Evolutionary conservation across 2,888 invertebrate species (phyloP), one percentile per base, ranked within the genome.

Genomic region (Pherbina coryleti): DNA sequence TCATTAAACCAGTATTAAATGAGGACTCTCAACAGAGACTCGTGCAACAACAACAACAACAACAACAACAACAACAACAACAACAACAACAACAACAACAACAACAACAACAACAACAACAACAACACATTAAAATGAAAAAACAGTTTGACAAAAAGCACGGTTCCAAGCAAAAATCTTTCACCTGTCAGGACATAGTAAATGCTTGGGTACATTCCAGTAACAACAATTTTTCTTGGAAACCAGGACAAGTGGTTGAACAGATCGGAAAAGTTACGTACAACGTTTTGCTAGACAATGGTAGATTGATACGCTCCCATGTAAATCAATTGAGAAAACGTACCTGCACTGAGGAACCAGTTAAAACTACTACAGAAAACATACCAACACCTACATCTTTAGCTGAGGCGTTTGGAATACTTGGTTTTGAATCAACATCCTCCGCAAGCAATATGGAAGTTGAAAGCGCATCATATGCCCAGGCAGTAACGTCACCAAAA

Each of bases 191-290:
- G n/a, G n/a, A n/a, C n/a, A n/a, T n/a, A n/a, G n/a, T n/a, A n/a
- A n/a, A n/a, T n/a, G n/a, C n/a, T n/a, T n/a, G n/a, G n/a, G n/a
- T n/a, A n/a, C 49, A 49, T 14, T 60, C 17, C 25, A 44, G 11
- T n/a, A 75, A 72, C 3, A 76, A 72, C 44, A 67, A 76, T 34
- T 51, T 67, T 19, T 14, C 34, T n/a, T 9, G 75, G 72, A 51
- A 44, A 34, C 53, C 55, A 34, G 78, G 78, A 49, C 19, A 76
- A 76, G 34, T 75, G 37, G 55, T 76, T 31, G 67, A 66, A 71
- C 55, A 66, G 31, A 28, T 76, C 57, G 75, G 71, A 31, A 76
- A 76, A 31, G 78, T 78, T 17, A 72, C 64, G 37, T 78, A 78
- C 53, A 70, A 78, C 19, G 78, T 78, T 62, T 55, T 70, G 8